phyloP scores from a whole-genome alignment of 1,140 invertebrate genomes.

The Lepidurus couesii region DNA sequence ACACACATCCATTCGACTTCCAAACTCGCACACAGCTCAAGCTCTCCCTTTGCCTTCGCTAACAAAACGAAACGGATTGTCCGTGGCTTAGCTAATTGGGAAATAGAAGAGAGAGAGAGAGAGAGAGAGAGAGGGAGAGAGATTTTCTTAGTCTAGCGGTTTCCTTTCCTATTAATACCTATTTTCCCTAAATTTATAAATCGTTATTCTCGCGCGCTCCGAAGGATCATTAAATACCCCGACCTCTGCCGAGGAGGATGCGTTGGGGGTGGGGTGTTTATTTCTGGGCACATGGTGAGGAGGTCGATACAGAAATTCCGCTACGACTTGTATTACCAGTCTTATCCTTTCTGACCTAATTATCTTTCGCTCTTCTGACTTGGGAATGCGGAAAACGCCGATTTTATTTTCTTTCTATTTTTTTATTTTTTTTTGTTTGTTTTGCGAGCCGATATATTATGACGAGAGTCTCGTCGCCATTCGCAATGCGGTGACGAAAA shows the following conservation, averaged over 20 bases:
- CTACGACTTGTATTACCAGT: background rate
- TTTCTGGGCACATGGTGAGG: too few relatives aligned
- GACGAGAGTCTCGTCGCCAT: too few relatives aligned
- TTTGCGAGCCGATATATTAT: too few relatives aligned
- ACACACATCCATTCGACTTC: background rate
- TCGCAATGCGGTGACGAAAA: too few relatives aligned
- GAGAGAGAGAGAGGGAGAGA: background rate
- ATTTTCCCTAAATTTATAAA: too few relatives aligned
- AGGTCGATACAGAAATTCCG: background rate
- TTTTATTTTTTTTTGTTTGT: background rate
- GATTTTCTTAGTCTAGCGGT: background rate
- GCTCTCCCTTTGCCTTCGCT: background rate
- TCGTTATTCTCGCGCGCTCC: too few relatives aligned
- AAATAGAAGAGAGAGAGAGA: background rate
- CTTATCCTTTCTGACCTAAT: background rate
- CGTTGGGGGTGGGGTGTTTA: too few relatives aligned
- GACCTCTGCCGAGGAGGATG: too few relatives aligned
- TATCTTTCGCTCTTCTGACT: background rate
- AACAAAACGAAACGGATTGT: slow-evolving; percentile 1
- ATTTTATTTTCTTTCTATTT: background rate
- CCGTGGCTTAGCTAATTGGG: slow-evolving; percentile 10
- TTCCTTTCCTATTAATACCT: too few relatives aligned
- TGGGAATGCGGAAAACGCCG: background rate
- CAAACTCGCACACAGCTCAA: background rate
- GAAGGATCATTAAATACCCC: too few relatives aligned